phyloP scores from a whole-genome alignment of 1,140 invertebrate species.

The Stegodyphus dumicola region DNA sequence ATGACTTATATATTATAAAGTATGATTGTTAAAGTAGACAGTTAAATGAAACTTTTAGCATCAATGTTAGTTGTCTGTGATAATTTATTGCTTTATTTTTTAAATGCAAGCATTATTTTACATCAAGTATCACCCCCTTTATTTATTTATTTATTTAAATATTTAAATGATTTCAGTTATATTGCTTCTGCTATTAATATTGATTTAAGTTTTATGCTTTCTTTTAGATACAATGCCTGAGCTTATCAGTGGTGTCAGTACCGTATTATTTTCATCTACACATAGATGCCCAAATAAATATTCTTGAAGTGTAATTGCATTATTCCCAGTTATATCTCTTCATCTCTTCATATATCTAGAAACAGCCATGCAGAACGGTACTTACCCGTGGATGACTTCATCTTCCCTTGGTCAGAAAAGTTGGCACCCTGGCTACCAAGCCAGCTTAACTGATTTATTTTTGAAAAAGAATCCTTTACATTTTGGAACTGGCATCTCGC shows the following conservation, averaged over 20 bases:
- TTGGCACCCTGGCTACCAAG: conserved; percentile 63
- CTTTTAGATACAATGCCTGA: conserved; percentile 48
- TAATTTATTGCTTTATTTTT: no score
- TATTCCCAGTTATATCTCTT: neutral
- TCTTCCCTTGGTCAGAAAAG: conserved; percentile 59
- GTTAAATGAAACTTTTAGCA: no score
- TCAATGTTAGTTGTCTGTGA: no score
- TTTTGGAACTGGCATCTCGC: conserved; percentile 63
- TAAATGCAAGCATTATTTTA: no score
- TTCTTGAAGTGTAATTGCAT: conserved; percentile 18
- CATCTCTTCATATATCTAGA: conserved; percentile 5
- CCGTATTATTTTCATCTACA: conserved; percentile 25
- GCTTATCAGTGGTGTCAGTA: conserved; percentile 54
- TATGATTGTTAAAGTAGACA: no score
- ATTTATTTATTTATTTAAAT: neutral
- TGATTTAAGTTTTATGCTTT: neutral
- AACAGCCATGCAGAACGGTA: conserved; percentile 63
- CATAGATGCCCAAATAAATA: conserved; percentile 12
- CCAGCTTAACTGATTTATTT: conserved; percentile 64
- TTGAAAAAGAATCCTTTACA: conserved; percentile 63
- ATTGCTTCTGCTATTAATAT: neutral
- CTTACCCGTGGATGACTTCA: conserved; percentile 62
- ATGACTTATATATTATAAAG: no score
- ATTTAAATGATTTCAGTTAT: neutral
- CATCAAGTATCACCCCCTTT: no score